Percentiles rank a stretch among this genome's conserved stretches.
Evolutionary conservation across 35 echinoderm and acorn worm species (phyloP).

Genomic region (Strongylocentrotus purpuratus): DNA sequence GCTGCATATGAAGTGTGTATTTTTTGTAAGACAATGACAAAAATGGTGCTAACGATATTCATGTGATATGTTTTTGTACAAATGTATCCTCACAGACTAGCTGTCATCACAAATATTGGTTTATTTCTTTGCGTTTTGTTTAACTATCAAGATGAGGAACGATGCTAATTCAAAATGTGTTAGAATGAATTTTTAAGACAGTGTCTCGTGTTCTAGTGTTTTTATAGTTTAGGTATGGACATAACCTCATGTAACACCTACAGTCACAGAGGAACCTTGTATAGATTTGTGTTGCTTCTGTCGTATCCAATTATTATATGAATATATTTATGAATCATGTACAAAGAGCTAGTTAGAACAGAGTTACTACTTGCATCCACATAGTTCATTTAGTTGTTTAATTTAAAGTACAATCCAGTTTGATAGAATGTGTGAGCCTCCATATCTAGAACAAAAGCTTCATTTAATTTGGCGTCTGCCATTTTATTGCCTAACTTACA

Average conservation of each 20-base stretch:
- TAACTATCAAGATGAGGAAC: neutral
- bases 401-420: neutral
- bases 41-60: neutral
- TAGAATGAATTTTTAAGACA: neutral
- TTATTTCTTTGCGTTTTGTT: neutral
- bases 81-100: neutral
- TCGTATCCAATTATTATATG: neutral
- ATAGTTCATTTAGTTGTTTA: neutral
- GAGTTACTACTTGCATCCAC: neutral
- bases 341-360: neutral
- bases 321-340: conserved; percentile 14
- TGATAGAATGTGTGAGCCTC: neutral
- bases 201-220: neutral
- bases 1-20: neutral
- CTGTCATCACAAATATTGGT: no score
- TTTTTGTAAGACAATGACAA: neutral
- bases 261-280: neutral
- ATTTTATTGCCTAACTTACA: neutral
- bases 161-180: neutral
- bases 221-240: neutral
- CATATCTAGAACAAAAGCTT: neutral
- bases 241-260: neutral
- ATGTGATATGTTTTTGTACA: neutral
- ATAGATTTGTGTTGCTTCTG: neutral
- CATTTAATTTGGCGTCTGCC: no score